phyloP scores from a whole-genome alignment of 2,888 invertebrate species.

The Lepidocyrtoides sp. region DNA sequence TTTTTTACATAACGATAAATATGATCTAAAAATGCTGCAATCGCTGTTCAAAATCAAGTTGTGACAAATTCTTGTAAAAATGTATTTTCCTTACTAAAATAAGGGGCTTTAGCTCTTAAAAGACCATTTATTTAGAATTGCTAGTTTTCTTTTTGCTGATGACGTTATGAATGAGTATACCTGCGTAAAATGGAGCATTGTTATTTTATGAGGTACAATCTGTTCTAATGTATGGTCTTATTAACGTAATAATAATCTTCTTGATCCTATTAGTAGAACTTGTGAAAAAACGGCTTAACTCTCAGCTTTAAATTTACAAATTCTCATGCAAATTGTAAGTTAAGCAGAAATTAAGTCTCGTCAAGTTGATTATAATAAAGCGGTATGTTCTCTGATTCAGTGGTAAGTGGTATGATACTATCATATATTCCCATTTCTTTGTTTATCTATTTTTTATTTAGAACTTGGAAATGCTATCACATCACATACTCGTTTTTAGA shows the following conservation, averaged over 20 bases:
- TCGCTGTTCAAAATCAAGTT: too few relatives aligned
- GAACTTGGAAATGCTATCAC: background rate
- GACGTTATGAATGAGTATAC: background rate
- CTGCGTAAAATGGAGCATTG: too few relatives aligned
- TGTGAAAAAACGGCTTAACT: background rate
- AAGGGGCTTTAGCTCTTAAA: background rate
- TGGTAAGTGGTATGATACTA: background rate
- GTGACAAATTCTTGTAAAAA: background rate
- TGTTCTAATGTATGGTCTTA: background rate
- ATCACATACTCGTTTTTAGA: background rate
- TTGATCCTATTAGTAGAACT: conserved; percentile 28
- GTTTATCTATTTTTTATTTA: background rate
- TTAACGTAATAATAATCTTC: background rate
- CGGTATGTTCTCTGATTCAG: background rate
- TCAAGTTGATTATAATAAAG: background rate
- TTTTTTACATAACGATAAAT: background rate
- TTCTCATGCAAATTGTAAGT: conserved; percentile 28
- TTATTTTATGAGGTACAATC: background rate
- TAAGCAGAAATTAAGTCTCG: background rate
- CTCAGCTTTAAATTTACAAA: background rate
- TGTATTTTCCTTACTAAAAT: background rate
- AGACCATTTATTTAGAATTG: too few relatives aligned
- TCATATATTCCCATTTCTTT: background rate
- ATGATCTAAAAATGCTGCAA: too few relatives aligned
- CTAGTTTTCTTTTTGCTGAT: background rate